Base-by-base conservation (phyloP, 1,140 invertebrate species). In the Drosophila nikananu region DNA sequence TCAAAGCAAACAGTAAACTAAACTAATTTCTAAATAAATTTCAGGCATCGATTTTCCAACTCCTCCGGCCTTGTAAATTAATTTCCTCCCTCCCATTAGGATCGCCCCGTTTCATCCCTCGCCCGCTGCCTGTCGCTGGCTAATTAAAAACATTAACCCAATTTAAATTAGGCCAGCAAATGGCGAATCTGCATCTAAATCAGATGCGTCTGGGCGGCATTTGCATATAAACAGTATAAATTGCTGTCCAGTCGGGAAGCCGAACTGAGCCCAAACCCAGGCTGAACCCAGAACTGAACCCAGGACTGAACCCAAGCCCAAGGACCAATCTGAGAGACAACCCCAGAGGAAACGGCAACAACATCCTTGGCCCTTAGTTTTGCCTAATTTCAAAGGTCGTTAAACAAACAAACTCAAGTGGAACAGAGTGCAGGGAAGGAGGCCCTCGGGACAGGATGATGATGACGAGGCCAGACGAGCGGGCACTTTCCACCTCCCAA, bases 401-500 rank as follows among this genome's bases (percentile, higher is more conserved):
- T 92, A 92, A 92, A 81, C 91, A 92, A 92, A 92, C 91, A 92
- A 91, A 92, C 91, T 92, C 83, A 92, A 92, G 91, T 92, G 91
- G 86, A 92, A 92, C 91, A 81, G 89, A 89, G 89, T 89, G 78
- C 86, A 79, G 39, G 64, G 75, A 77, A 61, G 73, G 64, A 78
- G 74, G 75, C 75, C 75, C 75, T 67, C 51, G 55, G 66, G 63
- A 80, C 54, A 23, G 21, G 58, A 68, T 10, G 27, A 30, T 9
- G 42, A 27, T 41, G 42, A 59, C 37, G 41, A 44, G 44, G 59
- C 32, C 59, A 32, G 62, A 9, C 15, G 15, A 57, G n/a, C 17
- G 21, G 51, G 41, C 35, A 41, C 58, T 61, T 42, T 61, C 55
- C 58, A 55, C 32, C 71, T 39, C 32, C 32, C 59, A 37, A 61